Evolutionary conservation across 2,888 invertebrate species (phyloP).

Genomic region (Luffia ferchaultella): DNA sequence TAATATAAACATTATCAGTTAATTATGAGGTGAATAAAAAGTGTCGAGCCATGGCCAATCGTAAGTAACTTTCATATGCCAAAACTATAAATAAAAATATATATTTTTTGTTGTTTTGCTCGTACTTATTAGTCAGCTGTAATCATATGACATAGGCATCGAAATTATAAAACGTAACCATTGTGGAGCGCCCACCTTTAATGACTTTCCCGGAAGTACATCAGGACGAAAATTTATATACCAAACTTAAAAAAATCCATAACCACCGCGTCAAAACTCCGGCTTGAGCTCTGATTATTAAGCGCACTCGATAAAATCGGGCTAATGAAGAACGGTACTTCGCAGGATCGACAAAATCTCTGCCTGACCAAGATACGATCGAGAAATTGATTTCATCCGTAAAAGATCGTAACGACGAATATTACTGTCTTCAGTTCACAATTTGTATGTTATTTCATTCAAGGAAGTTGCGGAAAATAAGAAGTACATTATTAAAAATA

Average conservation of each 20-base stretch:
- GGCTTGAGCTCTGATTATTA: conserved; percentile 11
- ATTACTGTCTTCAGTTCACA: background rate
- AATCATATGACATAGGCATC: too few relatives aligned
- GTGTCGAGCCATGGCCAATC: too few relatives aligned
- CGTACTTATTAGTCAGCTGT: too few relatives aligned
- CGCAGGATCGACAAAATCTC: conserved; percentile 37
- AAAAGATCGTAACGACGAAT: background rate
- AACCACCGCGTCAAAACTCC: conserved; percentile 47
- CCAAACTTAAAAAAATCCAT: conserved; percentile 38
- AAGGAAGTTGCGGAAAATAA: too few relatives aligned
- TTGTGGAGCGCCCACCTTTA: background rate
- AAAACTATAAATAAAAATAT: too few relatives aligned
- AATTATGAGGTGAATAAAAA: too few relatives aligned
- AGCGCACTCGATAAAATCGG: conserved; percentile 56
- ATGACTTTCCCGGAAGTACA: conserved; percentile 30
- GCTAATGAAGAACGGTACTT: conserved; percentile 58
- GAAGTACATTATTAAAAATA: too few relatives aligned
- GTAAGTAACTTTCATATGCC: too few relatives aligned
- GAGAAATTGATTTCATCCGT: background rate
- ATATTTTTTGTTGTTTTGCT: too few relatives aligned
- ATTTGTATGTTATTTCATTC: too few relatives aligned
- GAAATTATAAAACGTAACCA: too few relatives aligned
- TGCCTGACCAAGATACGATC: conserved; percentile 1
- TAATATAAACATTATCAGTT: too few relatives aligned
- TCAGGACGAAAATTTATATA: conserved; percentile 34